phyloP scores from a whole-genome alignment of 2,888 invertebrate genomes.

The Eulithis testata region DNA sequence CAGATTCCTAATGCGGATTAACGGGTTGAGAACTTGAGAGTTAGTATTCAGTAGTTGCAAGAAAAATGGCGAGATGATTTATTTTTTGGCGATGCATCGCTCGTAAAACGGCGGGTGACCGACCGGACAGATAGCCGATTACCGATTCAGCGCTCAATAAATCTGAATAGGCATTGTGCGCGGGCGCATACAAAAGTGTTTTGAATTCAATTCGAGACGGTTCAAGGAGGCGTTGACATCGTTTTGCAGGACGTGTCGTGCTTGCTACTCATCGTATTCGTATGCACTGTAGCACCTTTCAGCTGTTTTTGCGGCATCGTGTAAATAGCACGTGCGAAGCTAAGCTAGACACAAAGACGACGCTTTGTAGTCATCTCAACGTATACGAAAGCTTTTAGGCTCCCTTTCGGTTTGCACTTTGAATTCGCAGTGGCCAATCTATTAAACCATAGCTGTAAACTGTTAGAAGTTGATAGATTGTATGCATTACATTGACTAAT shows the following conservation, averaged over 20 bases:
- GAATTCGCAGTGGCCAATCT: too few species aligned
- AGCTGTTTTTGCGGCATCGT: constrained; percentile 20
- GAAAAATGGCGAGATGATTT: constrained; percentile 34
- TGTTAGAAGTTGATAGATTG: too few species aligned
- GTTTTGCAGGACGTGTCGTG: constrained; percentile 54
- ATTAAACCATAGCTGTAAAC: too few species aligned
- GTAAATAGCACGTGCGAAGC: constrained; percentile 44
- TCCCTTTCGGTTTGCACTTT: neutral
- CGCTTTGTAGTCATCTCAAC: neutral
- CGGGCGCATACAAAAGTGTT: constrained; percentile 71
- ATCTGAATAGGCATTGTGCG: constrained; percentile 77
- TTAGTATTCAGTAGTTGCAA: too few species aligned
- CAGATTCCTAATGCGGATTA: too few species aligned
- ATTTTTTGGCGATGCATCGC: constrained; percentile 55
- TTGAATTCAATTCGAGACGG: constrained; percentile 67
- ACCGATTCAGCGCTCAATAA: constrained; percentile 71
- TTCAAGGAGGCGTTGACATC: constrained; percentile 70
- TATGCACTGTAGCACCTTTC: constrained; percentile 18
- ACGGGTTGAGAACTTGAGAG: too few species aligned
- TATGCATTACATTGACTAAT: too few species aligned
- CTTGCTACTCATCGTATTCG: constrained; percentile 40
- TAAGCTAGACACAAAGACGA: constrained; percentile 12
- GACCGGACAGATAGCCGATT: constrained; percentile 66
- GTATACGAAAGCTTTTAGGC: neutral
- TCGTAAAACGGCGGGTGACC: constrained; percentile 62